Conservation (phyloP, 2,797 vertebrate species). For the Anas acuta region DNA sequence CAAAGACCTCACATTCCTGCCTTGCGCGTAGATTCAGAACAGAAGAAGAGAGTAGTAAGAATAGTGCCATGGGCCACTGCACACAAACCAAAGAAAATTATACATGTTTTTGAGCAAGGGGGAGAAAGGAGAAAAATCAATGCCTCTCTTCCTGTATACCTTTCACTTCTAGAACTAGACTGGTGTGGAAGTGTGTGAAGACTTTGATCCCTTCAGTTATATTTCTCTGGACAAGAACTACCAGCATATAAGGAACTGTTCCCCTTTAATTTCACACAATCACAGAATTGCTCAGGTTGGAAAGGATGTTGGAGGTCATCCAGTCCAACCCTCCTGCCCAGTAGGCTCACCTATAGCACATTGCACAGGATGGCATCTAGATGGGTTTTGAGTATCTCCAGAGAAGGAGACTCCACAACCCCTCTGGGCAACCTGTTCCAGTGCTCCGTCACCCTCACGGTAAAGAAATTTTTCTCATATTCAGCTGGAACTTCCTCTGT, state of each 20-base stretch:
- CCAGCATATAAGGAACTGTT: not conserved
- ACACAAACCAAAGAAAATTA: conserved; percentile 61
- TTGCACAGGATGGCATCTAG: no score
- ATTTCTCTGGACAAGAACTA: not conserved
- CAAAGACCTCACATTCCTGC: not conserved
- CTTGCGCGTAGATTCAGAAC: conserved; percentile 22
- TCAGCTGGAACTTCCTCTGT: no score
- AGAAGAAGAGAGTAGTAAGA: conserved; percentile 53
- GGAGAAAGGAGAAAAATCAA: conserved; percentile 76
- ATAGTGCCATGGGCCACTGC: conserved; percentile 64
- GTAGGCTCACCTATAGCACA: no score
- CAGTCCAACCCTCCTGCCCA: no score
- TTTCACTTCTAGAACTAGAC: conserved; percentile 75
- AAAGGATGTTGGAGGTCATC: no score
- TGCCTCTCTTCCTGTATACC: conserved; percentile 62
- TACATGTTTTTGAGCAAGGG: conserved; percentile 68
- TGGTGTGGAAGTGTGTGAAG: conserved; percentile 40
- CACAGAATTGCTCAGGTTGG: no score
- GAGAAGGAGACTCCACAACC: no score
- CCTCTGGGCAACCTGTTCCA: no score
- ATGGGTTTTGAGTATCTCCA: no score
- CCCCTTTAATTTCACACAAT: not conserved
- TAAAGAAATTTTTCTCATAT: no score
- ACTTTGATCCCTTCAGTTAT: conserved; percentile 34
- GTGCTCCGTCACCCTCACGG: no score